Conservation (phyloP, 2,797 vertebrate genomes). For the Coregonus ussuriensis region DNA sequence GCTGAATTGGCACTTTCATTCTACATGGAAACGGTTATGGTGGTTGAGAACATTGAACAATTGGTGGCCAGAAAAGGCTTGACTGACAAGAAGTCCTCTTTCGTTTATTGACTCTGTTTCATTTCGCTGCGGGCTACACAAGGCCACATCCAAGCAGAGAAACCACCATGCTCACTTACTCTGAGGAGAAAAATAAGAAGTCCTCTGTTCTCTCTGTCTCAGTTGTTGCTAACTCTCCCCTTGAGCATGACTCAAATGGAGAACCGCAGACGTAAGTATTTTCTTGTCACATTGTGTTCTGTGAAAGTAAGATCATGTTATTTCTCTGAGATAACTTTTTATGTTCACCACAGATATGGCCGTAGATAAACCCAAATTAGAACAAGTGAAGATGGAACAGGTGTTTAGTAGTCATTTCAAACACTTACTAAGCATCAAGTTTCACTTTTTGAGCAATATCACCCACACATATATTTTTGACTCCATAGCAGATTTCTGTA, state of each 20-base stretch:
- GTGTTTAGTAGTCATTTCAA: constrained; percentile 55
- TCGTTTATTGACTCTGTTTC: constrained; percentile 24
- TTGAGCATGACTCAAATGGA: constrained; percentile 60
- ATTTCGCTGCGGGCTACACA: constrained; percentile 38
- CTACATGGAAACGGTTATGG: constrained; percentile 26
- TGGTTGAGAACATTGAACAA: constrained; percentile 38
- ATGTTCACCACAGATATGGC: neutral
- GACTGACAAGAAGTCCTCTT: constrained; percentile 26
- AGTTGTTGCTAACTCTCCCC: neutral
- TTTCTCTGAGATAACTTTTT: constrained; percentile 15
- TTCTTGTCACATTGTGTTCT: constrained; percentile 62
- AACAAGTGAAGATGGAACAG: constrained; percentile 43
- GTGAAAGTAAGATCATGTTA: constrained; percentile 46
- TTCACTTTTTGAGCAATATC: constrained; percentile 59
- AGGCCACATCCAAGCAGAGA: constrained; percentile 59
- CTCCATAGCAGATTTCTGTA: constrained; percentile 57
- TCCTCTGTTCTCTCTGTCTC: constrained; percentile 13
- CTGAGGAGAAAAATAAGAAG: constrained; percentile 51
- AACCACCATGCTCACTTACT: constrained; percentile 50
- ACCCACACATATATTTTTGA: constrained; percentile 64
- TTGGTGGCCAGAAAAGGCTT: constrained; percentile 35
- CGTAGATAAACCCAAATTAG: constrained; percentile 42
- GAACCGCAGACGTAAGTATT: constrained; percentile 60
- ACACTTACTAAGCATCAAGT: constrained; percentile 59
- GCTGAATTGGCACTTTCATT: constrained; percentile 43